These are phyloP conservation scores for Lycaon pictus DNA, from an alignment of 2,113 vertebrate species.

Conservation along the genomic window DNA sequence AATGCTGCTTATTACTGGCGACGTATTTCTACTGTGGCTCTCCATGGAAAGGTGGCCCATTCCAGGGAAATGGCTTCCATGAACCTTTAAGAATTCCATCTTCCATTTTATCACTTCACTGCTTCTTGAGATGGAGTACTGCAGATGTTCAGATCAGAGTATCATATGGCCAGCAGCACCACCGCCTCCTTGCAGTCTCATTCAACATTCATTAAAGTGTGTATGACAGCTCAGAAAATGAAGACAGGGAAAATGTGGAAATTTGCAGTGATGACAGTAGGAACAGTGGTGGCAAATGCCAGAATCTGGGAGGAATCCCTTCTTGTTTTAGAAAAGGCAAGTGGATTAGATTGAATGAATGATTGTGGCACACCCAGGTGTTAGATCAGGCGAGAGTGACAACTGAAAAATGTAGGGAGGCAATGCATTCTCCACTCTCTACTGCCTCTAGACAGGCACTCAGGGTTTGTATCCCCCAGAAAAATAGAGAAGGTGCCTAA, in stretches of 20 bases:
- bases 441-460: background rate
- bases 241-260: conserved; percentile 32
- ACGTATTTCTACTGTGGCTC: background rate
- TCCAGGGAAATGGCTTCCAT: background rate
- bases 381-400: background rate
- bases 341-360: background rate
- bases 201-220: conserved; percentile 40
- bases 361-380: background rate
- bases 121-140: background rate
- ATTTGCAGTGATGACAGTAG: background rate
- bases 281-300: background rate
- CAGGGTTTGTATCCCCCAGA: background rate
- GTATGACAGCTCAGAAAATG: background rate
- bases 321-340: background rate
- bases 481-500: background rate
- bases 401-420: background rate
- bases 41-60: background rate
- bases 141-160: conserved; percentile 24
- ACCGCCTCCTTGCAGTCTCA: background rate
- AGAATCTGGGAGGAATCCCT: background rate
- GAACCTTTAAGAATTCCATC: background rate
- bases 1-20: background rate
- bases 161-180: background rate
- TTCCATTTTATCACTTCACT: background rate
- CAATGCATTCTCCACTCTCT: background rate